phyloP scores from a whole-genome alignment of 1,140 invertebrate species.

The Ptiloglossa arizonensis region DNA sequence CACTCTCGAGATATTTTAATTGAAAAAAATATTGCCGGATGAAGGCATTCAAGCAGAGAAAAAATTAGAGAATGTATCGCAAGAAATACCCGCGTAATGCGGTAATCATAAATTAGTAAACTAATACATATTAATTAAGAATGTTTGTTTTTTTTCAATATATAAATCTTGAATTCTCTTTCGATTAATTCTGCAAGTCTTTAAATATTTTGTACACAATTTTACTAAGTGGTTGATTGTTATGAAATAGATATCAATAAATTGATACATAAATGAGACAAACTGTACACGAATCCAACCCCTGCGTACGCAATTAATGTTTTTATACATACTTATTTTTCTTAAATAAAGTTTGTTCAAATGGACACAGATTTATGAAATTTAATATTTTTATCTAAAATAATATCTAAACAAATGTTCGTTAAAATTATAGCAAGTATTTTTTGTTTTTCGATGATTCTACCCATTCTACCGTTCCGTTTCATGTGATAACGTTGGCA shows the following conservation, averaged over 20 bases:
- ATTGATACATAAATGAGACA: background rate
- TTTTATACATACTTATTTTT: background rate
- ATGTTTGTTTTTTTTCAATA: no score
- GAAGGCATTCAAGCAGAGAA: background rate
- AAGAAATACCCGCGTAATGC: background rate
- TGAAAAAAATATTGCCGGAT: background rate
- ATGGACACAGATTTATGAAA: background rate
- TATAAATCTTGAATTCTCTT: no score
- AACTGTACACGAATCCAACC: no score
- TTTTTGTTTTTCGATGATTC: background rate
- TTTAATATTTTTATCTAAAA: background rate
- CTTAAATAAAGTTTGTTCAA: background rate
- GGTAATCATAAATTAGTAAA: no score
- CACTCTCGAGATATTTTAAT: background rate
- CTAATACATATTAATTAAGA: no score
- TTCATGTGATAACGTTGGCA: slow-evolving; percentile 48
- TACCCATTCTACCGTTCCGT: slow-evolving; percentile 1
- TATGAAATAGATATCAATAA: background rate
- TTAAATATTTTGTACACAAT: no score
- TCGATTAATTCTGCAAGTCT: no score
- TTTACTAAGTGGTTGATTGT: no score
- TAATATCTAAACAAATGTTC: background rate
- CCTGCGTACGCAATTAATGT: no score
- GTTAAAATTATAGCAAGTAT: background rate
- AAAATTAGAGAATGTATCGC: background rate